Percentiles rank a stretch among this genome's conserved stretches.
Evolutionary conservation across 2,888 invertebrate genomes (phyloP).

Genomic region (Antheraea yamamai): DNA sequence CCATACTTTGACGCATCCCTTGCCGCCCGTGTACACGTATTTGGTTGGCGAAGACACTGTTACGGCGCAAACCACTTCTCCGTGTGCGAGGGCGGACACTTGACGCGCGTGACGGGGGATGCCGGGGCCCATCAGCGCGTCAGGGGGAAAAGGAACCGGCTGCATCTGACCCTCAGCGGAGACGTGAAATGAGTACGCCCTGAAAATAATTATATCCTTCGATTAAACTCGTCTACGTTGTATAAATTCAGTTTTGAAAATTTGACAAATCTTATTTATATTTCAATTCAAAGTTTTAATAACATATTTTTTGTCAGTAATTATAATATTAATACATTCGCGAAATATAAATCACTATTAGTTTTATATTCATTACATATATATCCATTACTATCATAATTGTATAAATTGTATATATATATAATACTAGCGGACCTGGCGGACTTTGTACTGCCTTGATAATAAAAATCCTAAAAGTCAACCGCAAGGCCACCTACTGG

Average conservation of each 20-base stretch:
- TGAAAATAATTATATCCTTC: conserved; percentile 58
- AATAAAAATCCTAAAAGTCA: no score
- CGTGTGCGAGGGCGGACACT: conserved; percentile 95
- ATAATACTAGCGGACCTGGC: no score
- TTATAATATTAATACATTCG: no score
- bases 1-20: conserved; percentile 99
- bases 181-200: conserved; percentile 97
- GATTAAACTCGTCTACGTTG: neutral
- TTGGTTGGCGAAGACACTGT: conserved; percentile 96
- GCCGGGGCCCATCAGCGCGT: conserved; percentile 95
- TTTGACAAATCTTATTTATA: neutral
- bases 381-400: no score
- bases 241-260: neutral
- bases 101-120: conserved; percentile 96
- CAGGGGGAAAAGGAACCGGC: conserved; percentile 96
- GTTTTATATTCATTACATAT: no score
- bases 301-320: neutral
- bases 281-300: neutral
- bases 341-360: no score
- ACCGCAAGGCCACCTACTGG: no score
- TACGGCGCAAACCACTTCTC: conserved; percentile 98
- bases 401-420: no score
- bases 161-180: conserved; percentile 94
- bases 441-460: no score
- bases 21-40: conserved; percentile 97